Percentiles rank a stretch among this genome's conserved stretches.
These are phyloP conservation scores for Drosophila histrio DNA, from an alignment of 2,888 invertebrate genomes.

Conservation along the genomic window DNA sequence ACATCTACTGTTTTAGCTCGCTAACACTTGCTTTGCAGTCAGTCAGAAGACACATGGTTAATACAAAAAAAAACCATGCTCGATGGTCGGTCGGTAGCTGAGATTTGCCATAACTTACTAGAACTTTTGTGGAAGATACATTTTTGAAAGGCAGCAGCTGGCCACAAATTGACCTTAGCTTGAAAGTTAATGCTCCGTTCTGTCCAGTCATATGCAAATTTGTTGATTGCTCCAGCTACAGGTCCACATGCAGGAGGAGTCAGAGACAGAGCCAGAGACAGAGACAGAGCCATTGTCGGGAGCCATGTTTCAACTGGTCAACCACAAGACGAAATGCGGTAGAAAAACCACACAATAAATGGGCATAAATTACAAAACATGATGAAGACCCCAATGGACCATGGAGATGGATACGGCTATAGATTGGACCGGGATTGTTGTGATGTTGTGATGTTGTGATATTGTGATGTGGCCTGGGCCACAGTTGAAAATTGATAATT, in stretches of 20 bases:
- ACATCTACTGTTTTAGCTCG: too few species aligned
- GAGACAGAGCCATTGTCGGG: conserved; percentile 4
- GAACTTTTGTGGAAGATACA: conserved; percentile 31
- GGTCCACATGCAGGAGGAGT: conserved; percentile 11
- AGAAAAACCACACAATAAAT: conserved; percentile 76
- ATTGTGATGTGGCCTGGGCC: background rate
- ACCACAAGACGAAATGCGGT: conserved; percentile 74
- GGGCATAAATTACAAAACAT: conserved; percentile 77
- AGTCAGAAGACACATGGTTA: background rate
- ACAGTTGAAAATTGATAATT: conserved; percentile 65
- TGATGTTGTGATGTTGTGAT: too few species aligned
- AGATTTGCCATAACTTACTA: conserved; percentile 40
- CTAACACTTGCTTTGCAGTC: background rate
- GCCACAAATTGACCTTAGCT: conserved; percentile 64
- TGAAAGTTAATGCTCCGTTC: conserved; percentile 10
- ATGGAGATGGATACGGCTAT: conserved; percentile 1
- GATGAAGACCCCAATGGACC: conserved; percentile 53
- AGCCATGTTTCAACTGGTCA: conserved; percentile 55
- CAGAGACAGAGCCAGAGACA: background rate
- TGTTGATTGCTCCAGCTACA: conserved; percentile 57
- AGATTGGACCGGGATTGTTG: conserved; percentile 11
- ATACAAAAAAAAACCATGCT: background rate
- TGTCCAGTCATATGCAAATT: conserved; percentile 61
- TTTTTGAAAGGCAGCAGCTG: conserved; percentile 63
- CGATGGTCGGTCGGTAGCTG: background rate